These are phyloP conservation scores for Sandelia bainsii DNA, from an alignment of 2,797 vertebrate species.

Conservation along the genomic window DNA sequence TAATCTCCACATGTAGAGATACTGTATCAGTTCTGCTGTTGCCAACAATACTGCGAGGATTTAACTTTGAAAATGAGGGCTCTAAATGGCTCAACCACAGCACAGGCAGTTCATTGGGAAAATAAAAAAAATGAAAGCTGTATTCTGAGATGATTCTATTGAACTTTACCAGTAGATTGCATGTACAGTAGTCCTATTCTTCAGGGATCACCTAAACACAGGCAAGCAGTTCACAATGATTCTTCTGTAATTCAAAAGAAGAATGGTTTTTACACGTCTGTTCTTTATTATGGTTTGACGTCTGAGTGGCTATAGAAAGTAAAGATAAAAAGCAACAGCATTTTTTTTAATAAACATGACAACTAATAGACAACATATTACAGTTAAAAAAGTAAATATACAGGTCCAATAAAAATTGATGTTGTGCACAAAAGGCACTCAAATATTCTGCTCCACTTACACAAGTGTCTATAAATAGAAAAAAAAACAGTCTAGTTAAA, in stretches of 20 bases:
- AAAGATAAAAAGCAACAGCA: slow-evolving; percentile 62
- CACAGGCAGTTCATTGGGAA: slow-evolving; percentile 72
- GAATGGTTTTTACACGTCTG: slow-evolving; percentile 34
- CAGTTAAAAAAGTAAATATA: slow-evolving; percentile 73
- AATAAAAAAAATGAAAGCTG: slow-evolving; percentile 29
- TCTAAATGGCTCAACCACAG: slow-evolving; percentile 77
- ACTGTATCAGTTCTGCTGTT: slow-evolving; percentile 53
- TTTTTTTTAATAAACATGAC: slow-evolving; percentile 67
- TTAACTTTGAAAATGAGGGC: slow-evolving; percentile 53
- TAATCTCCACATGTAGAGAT: slow-evolving; percentile 66
- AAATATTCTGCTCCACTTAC: slow-evolving; percentile 72
- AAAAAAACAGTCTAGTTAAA: slow-evolving; percentile 67
- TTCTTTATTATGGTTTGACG: slow-evolving; percentile 32
- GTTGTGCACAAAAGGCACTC: slow-evolving; percentile 93
- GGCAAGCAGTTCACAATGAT: slow-evolving; percentile 35
- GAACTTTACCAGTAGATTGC: slow-evolving; percentile 52
- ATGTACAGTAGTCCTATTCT: slow-evolving; percentile 67
- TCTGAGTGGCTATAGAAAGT: slow-evolving; percentile 48
- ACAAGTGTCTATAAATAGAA: slow-evolving; percentile 85
- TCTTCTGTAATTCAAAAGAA: slow-evolving; percentile 35
- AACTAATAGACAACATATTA: slow-evolving; percentile 68
- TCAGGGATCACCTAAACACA: slow-evolving; percentile 43
- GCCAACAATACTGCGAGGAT: slow-evolving; percentile 69
- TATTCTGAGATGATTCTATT: slow-evolving; percentile 67
- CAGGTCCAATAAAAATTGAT: slow-evolving; percentile 78